phyloP scores from a whole-genome alignment of 2,797 vertebrate species.

The Oceanodroma leucorhoa region DNA sequence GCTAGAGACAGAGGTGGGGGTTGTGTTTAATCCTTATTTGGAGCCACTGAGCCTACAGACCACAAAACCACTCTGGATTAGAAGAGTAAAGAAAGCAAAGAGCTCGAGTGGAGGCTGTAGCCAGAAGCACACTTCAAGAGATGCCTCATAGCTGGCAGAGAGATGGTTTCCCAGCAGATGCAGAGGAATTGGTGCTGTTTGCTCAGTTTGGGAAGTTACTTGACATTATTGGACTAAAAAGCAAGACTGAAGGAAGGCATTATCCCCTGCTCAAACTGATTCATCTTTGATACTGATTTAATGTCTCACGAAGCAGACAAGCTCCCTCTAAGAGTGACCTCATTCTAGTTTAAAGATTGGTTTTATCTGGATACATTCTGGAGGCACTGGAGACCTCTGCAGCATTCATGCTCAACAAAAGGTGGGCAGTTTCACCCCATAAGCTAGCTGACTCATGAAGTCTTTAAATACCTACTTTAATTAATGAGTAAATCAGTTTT shows the following conservation, averaged over 20 bases:
- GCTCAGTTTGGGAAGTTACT: neutral
- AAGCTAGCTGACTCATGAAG: neutral
- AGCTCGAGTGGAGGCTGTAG: neutral
- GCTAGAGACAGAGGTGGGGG: neutral
- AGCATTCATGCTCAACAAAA: neutral
- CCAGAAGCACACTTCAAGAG: neutral
- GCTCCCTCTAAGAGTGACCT: neutral
- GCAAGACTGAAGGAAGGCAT: neutral
- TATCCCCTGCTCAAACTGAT: neutral
- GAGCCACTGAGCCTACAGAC: neutral
- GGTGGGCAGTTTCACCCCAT: neutral
- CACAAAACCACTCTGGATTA: neutral
- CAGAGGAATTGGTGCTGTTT: neutral
- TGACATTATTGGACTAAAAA: neutral
- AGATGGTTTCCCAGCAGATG: neutral
- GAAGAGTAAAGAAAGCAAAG: neutral
- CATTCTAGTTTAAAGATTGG: neutral
- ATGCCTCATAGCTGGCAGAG: rapidly evolving
- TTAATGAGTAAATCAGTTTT: neutral
- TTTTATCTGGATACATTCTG: neutral
- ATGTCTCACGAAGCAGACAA: neutral
- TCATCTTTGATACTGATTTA: neutral
- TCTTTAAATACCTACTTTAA: neutral
- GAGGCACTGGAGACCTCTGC: neutral
- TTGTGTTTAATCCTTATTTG: neutral